These are phyloP conservation scores for Diogma glabrata DNA, from an alignment of 2,888 invertebrate species.

Conservation along the genomic window DNA sequence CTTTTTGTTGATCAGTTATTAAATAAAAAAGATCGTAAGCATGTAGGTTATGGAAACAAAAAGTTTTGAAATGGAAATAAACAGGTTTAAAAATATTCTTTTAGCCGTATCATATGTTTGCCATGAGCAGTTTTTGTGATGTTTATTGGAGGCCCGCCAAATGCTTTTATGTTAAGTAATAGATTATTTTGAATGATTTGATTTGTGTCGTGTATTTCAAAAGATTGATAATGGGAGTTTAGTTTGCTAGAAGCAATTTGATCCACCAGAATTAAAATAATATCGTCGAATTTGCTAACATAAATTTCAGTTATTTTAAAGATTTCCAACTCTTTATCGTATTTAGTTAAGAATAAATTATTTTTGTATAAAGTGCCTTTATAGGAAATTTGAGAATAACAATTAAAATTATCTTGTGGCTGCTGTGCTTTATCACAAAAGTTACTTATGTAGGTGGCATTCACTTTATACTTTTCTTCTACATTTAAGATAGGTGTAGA, in stretches of 20 bases:
- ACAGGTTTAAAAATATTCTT: conserved; percentile 3
- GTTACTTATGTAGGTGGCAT: background rate
- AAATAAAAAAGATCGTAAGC: no score
- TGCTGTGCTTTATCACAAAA: background rate
- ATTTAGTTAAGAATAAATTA: background rate
- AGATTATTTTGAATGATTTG: background rate
- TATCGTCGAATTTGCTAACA: background rate
- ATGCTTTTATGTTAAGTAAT: background rate
- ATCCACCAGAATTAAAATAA: background rate
- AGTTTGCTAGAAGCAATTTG: background rate
- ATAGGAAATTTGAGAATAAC: conserved; percentile 1
- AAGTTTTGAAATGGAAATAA: background rate
- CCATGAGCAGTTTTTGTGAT: background rate
- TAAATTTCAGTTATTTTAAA: background rate
- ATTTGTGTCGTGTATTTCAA: background rate
- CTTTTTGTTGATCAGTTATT: no score
- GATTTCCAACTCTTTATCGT: background rate
- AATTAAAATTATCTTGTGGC: background rate
- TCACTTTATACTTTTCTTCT: conserved; percentile 1
- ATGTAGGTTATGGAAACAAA: no score
- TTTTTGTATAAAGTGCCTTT: conserved; percentile 3
- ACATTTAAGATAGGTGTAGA: background rate
- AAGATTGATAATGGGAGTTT: conserved; percentile 1
- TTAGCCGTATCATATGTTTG: background rate
- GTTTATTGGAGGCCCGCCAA: background rate